Evolutionary conservation across 2,797 vertebrate species (phyloP).

Genomic region (Decapterus maruadsi): DNA sequence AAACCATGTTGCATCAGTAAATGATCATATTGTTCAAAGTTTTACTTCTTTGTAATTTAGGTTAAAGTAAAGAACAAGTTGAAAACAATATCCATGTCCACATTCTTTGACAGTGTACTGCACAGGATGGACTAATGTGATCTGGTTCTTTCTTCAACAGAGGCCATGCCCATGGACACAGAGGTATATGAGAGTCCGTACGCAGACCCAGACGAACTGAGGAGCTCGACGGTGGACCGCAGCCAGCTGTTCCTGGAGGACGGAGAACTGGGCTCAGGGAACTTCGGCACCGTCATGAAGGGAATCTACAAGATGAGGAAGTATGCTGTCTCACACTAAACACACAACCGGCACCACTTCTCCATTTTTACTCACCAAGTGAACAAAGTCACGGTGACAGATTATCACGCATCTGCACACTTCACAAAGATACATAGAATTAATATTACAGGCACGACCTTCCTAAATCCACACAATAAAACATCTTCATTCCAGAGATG

Average conservation of each 20-base stretch:
- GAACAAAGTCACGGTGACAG: not conserved
- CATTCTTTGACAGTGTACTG: too few species aligned
- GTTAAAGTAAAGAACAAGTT: too few species aligned
- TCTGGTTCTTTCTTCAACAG: constrained; percentile 44
- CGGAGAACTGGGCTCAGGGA: constrained; percentile 94
- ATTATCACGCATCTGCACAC: not conserved
- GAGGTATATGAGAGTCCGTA: constrained; percentile 96
- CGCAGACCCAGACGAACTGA: constrained; percentile 95
- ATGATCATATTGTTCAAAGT: too few species aligned
- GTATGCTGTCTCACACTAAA: constrained; percentile 76
- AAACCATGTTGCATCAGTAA: too few species aligned
- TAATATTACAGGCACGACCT: too few species aligned
- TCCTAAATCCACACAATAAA: too few species aligned
- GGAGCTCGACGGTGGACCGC: constrained; percentile 90
- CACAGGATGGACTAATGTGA: too few species aligned
- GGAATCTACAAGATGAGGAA: constrained; percentile 95
- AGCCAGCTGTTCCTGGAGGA: constrained; percentile 90
- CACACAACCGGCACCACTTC: not conserved
- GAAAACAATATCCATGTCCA: too few species aligned
- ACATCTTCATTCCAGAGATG: too few species aligned
- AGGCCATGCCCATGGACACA: constrained; percentile 95
- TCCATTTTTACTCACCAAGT: not conserved
- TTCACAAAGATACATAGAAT: not conserved
- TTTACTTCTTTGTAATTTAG: too few species aligned
- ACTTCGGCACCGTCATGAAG: constrained; percentile 96